phyloP scores from a whole-genome alignment of 2,888 invertebrate species.

The Cataglyphis livida region DNA sequence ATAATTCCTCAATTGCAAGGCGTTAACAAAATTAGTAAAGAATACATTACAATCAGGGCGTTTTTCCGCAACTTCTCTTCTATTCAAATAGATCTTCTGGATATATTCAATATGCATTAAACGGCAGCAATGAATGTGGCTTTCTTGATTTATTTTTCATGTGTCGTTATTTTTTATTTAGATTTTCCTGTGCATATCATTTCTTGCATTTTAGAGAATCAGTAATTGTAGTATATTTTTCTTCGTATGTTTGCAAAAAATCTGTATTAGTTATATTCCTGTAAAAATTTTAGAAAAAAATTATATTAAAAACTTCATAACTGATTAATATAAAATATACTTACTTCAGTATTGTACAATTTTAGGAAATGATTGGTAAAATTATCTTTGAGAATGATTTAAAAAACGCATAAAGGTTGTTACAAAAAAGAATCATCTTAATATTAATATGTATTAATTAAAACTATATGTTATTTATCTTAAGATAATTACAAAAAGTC shows the following conservation, averaged over 20 bases:
- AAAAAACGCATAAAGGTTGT: background rate
- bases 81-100: background rate
- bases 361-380: slow-evolving; percentile 14
- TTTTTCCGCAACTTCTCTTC: background rate
- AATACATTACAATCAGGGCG: background rate
- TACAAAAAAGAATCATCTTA: background rate
- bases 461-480: background rate
- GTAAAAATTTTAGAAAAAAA: slow-evolving; percentile 56
- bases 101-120: background rate
- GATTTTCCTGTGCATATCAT: background rate
- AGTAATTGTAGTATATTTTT: background rate
- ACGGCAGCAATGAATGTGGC: background rate
- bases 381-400: slow-evolving; percentile 15
- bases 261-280: slow-evolving; percentile 47
- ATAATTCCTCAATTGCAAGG: background rate
- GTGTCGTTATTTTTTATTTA: background rate
- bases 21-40: background rate
- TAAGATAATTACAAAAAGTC: slow-evolving; percentile 17
- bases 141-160: background rate
- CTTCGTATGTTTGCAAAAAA: slow-evolving; percentile 52
- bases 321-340: slow-evolving; percentile 55
- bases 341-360: slow-evolving; percentile 56
- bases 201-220: background rate
- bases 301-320: slow-evolving; percentile 21
- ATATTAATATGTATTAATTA: background rate